Evolutionary conservation across 2,888 invertebrate genomes (phyloP), one percentile per base, ranked within the genome.

Genomic region (Campopleginae sp.): DNA sequence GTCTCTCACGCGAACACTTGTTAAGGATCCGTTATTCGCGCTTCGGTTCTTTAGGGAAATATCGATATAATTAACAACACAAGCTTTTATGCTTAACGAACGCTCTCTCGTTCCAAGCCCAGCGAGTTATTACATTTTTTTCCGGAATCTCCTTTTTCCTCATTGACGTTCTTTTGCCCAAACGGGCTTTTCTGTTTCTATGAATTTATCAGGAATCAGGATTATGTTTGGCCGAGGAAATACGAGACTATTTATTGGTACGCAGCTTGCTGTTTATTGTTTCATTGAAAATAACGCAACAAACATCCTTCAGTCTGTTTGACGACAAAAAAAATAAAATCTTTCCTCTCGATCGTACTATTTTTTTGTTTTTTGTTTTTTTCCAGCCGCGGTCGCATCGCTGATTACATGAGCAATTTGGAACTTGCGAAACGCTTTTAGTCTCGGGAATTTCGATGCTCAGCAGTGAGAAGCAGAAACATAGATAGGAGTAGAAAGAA

Each of bases 11-110:
- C 19, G 14, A 38, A n/a, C 70, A 70, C 27, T 42, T 48, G 23
- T 27, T 48, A 23, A 12, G n/a, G 14, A 33, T 31, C 78, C 61
- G 31, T 23, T 38, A n/a, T 33, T 63, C 33, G 8, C 61, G 70
- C 23, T 5, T 33, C 33, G 70, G n/a, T 61, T 74, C 23, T 54
- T 27, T 1, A n/a, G 23, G 51, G 61, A 65, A 80, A 54, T 65
- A 19, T 27, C 19, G 31, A 83, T 79, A 75, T 79, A 75, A 83
- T 83, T 79, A 75, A 75, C 70, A 70, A 70, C 61, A 3, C 68
- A 83, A 19, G 44, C 63, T 79, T 75, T 44, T 75, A 12, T 61
- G 14, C n/a, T 63, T 6, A 33, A 31, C n/a, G 14, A 46, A 38
- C 68, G 23, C 54, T 51, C 48, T 23, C 17, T 23, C 5, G 23